Evolutionary conservation across 1,140 invertebrate genomes (phyloP), one percentile per base, ranked within the genome.

Genomic region (Tetramorium simillimum): DNA sequence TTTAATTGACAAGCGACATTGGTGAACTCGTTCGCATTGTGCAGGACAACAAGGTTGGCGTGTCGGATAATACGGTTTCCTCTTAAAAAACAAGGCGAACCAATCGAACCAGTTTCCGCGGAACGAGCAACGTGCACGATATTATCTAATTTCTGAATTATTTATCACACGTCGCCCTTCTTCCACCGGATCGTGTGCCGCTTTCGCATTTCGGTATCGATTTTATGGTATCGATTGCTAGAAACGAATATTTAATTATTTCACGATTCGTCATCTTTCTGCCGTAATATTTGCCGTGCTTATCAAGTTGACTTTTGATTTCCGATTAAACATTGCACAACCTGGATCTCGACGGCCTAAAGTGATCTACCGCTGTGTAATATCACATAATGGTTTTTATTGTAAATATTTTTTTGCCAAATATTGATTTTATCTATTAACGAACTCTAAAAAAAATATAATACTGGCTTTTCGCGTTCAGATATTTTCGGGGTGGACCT

Each of bases 101-200:
- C 77, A 86, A 86, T 86, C 77, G 77, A 86, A 86, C 56, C 76
- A 69, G 85, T 86, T 86, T 86, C 67, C 77, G 28, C 24, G 40
- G 76, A 86, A 86, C 65, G 33, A 49, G 40, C 40, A 70, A 51
- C 62, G 49, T 86, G 76, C 77, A 86, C 77, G 80, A 87, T 87
- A 87, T 84, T 84, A 87, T 87, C 86, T 87, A 87, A 85, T 87
- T 87, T 87, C 58, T 85, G 67, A 87, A 87, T 75, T 84, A 87
- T 84, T 84, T 84, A 87, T 87, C 40, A 60, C 49, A 51, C 65
- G 63, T 53, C 62, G 62, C 75, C 60, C 28, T 58, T 86, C 76
- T 69, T 86, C 18, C 51, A 18, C 0, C 12, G 24, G 33, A 62
- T 62, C n/a, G 69, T 75, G 53, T 58, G 53, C 70, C 69, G 53